A percentile compares a stretch with the other conserved stretches of the same genome.
phyloP scores from a whole-genome alignment of 2,888 invertebrate species.

The Eugnorisma glareosa region DNA sequence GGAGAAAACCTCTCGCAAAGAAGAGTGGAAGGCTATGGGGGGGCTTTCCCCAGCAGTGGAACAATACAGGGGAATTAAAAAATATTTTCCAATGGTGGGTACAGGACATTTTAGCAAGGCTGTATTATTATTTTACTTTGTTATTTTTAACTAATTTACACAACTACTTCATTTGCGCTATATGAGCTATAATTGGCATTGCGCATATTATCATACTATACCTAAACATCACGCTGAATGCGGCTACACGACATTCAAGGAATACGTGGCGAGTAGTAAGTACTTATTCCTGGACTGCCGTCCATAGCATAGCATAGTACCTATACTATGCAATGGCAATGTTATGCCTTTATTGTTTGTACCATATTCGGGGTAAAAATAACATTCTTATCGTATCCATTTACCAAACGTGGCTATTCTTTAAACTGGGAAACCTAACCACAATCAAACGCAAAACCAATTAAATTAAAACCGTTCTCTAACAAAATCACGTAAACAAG shows the following conservation, averaged over 20 bases:
- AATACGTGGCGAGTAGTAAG: too few relatives aligned
- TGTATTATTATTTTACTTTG: neutral
- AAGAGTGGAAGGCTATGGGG: neutral
- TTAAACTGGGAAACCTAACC: conserved; percentile 15
- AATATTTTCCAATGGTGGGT: neutral
- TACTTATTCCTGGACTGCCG: too few relatives aligned
- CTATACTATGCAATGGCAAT: too few relatives aligned
- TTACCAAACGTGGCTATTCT: conserved; percentile 18
- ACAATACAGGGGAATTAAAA: neutral
- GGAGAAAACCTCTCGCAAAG: neutral
- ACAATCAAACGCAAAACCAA: conserved; percentile 31
- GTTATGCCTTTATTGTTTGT: neutral
- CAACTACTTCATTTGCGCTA: neutral
- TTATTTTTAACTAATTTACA: neutral
- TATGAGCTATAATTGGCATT: neutral
- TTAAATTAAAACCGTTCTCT: conserved; percentile 12
- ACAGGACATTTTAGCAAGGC: neutral
- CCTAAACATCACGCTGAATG: neutral
- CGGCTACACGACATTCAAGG: neutral
- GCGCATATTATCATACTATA: neutral
- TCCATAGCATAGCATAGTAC: too few relatives aligned
- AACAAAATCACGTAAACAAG: conserved; percentile 66
- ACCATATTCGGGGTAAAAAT: neutral
- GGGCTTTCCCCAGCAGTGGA: neutral
- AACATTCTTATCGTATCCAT: neutral